Base-by-base conservation (phyloP, 2,113 vertebrate genomes). In the Oreochromis niloticus region DNA sequence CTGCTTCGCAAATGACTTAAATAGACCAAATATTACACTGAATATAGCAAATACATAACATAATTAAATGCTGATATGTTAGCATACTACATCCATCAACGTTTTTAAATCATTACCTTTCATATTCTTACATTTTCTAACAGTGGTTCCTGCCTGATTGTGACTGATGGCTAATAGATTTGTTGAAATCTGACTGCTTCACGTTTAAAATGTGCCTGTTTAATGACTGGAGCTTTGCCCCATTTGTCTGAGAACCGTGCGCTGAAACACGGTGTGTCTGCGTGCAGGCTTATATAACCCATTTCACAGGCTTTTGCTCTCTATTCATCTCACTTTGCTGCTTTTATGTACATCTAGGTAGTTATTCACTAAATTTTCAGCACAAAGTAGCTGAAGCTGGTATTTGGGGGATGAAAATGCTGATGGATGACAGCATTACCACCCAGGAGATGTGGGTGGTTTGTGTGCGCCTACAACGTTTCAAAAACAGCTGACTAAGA, bases 161-260 rank as follows among this genome's bases (percentile, higher is more conserved):
- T 63, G 73, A 78, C 56, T 43, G 81, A 89, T 59, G 56, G 80
- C 87, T 80, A 73, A 71, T 81, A 80, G 83, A 81, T 87, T 80
- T 66, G n/a, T 56, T 81, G 73, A 41, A 41, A 82, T 87, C 80
- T 80, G 34, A 85, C 63, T 61, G 48, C 34, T 82, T 61, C n/a
- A 19, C 34, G 22, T 82, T 66, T 39, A 50, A 84, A 86, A 87
- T 79, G 85, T 73, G 80, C 54, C 82, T 73, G 57, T 82, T 82
- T 78, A 83, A 85, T 84, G 79, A 85, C 79, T 59, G 78, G 59
- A 84, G 81, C 88, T 83, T 59, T 7, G 5, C 79, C 56, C 85
- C 88, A 91, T 92, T 87, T 93, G 90, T 86, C 85, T 56, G 80
- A 79, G 73, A 66, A 81, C 32, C 57, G 88, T 39, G 57, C 17